Evolutionary conservation across 2,888 invertebrate species (phyloP).

Genomic region (Galerucella calmariensis): DNA sequence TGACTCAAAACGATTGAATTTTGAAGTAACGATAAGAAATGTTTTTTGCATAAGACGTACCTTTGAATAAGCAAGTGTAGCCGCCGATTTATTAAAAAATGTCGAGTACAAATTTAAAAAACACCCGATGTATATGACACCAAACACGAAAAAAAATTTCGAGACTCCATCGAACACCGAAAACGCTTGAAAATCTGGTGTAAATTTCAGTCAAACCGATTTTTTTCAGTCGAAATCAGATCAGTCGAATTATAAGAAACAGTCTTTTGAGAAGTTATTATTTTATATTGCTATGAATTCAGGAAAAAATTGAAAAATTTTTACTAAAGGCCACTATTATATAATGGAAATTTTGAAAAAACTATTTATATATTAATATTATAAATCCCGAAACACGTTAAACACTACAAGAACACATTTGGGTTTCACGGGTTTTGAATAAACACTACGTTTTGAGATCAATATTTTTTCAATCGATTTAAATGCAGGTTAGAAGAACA

Average conservation of each 20-base stretch:
- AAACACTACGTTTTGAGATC: slow-evolving; percentile 54
- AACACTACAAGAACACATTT: slow-evolving; percentile 58
- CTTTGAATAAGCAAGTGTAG: slow-evolving; percentile 15
- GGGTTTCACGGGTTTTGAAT: slow-evolving; percentile 49
- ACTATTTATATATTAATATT: background rate
- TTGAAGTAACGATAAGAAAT: too few species aligned
- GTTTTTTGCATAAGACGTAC: slow-evolving; percentile 3
- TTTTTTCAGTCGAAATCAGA: slow-evolving; percentile 57
- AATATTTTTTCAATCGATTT: slow-evolving; percentile 62
- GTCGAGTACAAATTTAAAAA: slow-evolving; percentile 56
- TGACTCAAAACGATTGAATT: too few species aligned
- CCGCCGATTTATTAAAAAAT: slow-evolving; percentile 38
- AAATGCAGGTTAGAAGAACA: slow-evolving; percentile 50
- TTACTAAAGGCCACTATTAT: slow-evolving; percentile 47
- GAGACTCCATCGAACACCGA: slow-evolving; percentile 49
- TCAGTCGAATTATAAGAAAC: slow-evolving; percentile 55
- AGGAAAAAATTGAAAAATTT: slow-evolving; percentile 20
- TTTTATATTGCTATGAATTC: slow-evolving; percentile 55
- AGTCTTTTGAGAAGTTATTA: slow-evolving; percentile 60
- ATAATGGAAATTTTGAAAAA: background rate
- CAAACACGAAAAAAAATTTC: slow-evolving; percentile 51
- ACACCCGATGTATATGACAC: slow-evolving; percentile 51
- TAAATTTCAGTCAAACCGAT: slow-evolving; percentile 58
- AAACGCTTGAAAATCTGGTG: slow-evolving; percentile 53
- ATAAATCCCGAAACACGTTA: slow-evolving; percentile 14